Evolutionary conservation across 2,797 vertebrate species (phyloP).

Genomic region (Hyperoplus lanceolatus): DNA sequence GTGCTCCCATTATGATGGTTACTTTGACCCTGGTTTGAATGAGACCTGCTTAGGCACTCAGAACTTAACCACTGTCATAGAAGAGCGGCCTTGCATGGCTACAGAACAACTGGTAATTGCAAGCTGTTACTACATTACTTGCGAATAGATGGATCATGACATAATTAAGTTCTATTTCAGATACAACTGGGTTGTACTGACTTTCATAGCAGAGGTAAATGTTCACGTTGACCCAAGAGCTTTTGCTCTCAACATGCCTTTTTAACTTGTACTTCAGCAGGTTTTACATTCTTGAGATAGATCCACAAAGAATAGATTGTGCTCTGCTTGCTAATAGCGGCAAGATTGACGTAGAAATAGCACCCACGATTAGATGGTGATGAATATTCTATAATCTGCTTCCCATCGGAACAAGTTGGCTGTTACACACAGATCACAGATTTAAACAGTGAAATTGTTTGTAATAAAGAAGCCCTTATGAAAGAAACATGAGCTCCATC

Average conservation of each 20-base stretch:
- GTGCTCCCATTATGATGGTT: neutral
- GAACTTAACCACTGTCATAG: neutral
- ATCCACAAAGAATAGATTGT: too few species aligned
- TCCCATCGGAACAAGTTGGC: too few species aligned
- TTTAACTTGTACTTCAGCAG: neutral
- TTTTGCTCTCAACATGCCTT: neutral
- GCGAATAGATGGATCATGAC: neutral
- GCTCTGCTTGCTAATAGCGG: too few species aligned
- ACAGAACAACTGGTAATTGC: neutral
- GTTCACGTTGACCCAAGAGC: neutral
- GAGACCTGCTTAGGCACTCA: slow-evolving; percentile 14
- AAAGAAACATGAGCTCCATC: too few species aligned
- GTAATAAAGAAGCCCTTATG: too few species aligned
- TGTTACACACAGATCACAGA: too few species aligned
- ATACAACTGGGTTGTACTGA: neutral
- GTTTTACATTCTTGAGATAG: too few species aligned
- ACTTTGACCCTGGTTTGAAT: slow-evolving; percentile 12
- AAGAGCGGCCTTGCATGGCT: slow-evolving; percentile 16
- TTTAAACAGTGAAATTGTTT: too few species aligned
- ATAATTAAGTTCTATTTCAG: neutral
- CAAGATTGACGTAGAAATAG: too few species aligned
- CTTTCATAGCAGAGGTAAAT: neutral
- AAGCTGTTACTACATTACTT: neutral
- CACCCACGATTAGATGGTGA: too few species aligned
- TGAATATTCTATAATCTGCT: too few species aligned